Base-by-base conservation (phyloP, 2,113 vertebrate genomes). In the Larimichthys polyactis region DNA sequence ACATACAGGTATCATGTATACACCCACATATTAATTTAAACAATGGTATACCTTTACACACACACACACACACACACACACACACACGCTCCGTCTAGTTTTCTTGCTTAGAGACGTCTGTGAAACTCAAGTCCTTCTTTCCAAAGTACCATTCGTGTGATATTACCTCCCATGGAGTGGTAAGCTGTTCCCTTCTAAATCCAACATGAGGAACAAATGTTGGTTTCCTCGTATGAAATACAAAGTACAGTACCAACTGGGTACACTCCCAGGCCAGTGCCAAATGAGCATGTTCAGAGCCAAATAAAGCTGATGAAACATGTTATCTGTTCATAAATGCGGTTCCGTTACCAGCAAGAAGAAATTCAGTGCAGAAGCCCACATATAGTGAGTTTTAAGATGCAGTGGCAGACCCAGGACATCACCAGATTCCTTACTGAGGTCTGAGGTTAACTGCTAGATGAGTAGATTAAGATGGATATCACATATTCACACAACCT, bases 181-280 rank as follows among this genome's bases (percentile, higher is more conserved):
- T 90, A 92, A 93, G 91, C 93, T 94, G 92, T 93, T 91, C 79
- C 73, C 80, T 85, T 89, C 89, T 90, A 89, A 91, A 92, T 92
- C 90, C 81, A 90, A 94, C 85, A 86, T 43, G 79, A 87, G 68
- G 76, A 91, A 85, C 90, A 92, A 93, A 91, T 91, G 92, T 86
- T 91, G 60, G 62, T 77, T 87, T 80, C 58, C 81, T 77, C 69
- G 20, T 79, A 81, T 78, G 81, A 89, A 85, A 84, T 69, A 62
- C 74, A 55, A 79, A 83, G 77, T 36, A 65, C 82, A 22, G 80
- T 71, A 79, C 89, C 88, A 82, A 89, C 87, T 71, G 88, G 20
- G 85, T 71, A 27, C 63, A 43, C 75, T 85, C 71, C 78, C 57
- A 54, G 78, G 75, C 85, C 66, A 40, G 68, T 71, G 87, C 90